Evolutionary conservation across 2,888 invertebrate genomes (phyloP), one percentile per base, ranked within the genome.

Genomic region (Cantharis rustica): DNA sequence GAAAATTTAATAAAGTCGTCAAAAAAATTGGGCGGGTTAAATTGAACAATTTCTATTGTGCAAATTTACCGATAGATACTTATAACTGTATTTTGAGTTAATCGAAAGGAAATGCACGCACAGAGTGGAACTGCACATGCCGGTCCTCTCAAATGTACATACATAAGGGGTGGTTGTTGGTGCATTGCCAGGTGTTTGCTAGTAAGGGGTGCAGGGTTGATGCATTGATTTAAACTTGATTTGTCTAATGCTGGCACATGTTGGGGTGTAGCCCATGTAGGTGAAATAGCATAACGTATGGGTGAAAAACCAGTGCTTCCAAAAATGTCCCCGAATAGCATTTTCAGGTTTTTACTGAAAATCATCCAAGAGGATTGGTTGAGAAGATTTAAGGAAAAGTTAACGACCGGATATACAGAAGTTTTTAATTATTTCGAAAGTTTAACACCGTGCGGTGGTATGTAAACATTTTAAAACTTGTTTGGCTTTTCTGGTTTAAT

Each of bases 141-240:
- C 75, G 71, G 20, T 23, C 27, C 69, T 71, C 68, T 68, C 47
- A 26, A 9, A 66, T 47, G 61, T 63, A 23, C 13, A 47, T 47
- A 31, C 68, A 68, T 74, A 73, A 72, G 77, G 77, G 77, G 77
- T 77, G 77, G 77, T 77, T 77, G 77, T 77, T 77, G 75, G 77
- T 77, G 77, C 77, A 77, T 72, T 77, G 75, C 77, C 77, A 77
- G 77, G 77, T 77, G 77, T 77, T 77, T 77, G 72, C 77, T 69
- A 66, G 69, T 66, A 77, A 75, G 77, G 77, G 75, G 75, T 75
- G 75, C 75, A 75, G 75, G 70, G 77, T 72, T 72, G 75, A 70
- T 75, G 77, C 75, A 77, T 77, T 77, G 77, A 77, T 77, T 77
- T 77, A 77, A 77, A 77, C 77, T 77, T 77, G 77, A 77, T 77